Evolutionary conservation across 1,140 invertebrate genomes (phyloP).

Genomic region (Ctenoplectra terminalis): DNA sequence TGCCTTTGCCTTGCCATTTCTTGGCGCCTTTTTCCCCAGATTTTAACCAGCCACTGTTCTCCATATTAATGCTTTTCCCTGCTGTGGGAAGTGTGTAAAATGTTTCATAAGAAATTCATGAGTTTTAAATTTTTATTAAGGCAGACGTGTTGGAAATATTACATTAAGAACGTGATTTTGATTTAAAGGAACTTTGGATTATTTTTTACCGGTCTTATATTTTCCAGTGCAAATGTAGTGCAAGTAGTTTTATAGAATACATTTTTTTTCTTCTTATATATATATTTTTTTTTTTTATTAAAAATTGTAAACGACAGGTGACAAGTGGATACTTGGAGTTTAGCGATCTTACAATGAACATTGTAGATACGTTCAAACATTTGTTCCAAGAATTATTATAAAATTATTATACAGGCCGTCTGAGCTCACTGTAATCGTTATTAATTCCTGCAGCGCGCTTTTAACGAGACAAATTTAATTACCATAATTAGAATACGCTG

Average conservation of each 20-base stretch:
- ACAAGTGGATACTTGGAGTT: too few species aligned
- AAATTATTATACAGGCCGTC: background rate
- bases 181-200: background rate
- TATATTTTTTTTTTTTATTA: too few species aligned
- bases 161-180: background rate
- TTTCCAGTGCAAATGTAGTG: too few species aligned
- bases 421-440: background rate
- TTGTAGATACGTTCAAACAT: background rate
- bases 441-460: background rate
- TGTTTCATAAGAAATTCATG: background rate
- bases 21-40: too few species aligned
- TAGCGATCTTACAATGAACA: background rate
- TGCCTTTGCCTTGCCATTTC: background rate
- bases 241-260: too few species aligned
- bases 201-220: too few species aligned
- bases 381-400: background rate
- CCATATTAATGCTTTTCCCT: background rate
- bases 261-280: too few species aligned
- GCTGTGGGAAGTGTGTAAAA: background rate
- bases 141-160: background rate
- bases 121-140: background rate
- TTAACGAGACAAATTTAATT: slow-evolving; percentile 4
- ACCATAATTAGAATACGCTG: background rate
- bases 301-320: too few species aligned
- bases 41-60: background rate